Evolutionary conservation across 2,888 invertebrate species (phyloP).

Genomic region (Polydrusus pterygomalis): DNA sequence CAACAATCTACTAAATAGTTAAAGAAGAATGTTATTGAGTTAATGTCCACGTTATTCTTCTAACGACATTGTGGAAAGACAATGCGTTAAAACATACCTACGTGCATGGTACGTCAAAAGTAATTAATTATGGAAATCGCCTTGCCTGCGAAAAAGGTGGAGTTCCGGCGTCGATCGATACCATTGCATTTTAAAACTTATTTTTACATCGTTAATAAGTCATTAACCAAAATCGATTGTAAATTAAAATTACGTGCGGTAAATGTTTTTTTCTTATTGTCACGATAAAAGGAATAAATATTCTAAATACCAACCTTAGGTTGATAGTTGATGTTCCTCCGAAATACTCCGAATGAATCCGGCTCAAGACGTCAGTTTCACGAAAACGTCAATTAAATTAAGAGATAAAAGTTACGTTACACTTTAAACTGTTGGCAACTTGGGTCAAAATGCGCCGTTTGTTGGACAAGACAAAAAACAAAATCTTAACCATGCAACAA

Average conservation of each 20-base stretch:
- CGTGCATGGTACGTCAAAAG: slow-evolving; percentile 9
- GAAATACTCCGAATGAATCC: too few relatives aligned
- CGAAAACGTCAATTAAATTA: too few relatives aligned
- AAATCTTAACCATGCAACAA: too few relatives aligned
- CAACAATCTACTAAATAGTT: too few relatives aligned
- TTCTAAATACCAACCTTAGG: neutral
- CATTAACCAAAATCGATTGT: slow-evolving; percentile 17
- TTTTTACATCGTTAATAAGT: slow-evolving; percentile 1
- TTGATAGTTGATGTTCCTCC: too few relatives aligned
- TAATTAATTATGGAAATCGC: slow-evolving; percentile 10
- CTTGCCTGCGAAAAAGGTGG: slow-evolving; percentile 15
- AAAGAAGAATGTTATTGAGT: too few relatives aligned
- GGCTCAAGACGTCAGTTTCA: too few relatives aligned
- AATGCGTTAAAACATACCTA: slow-evolving; percentile 6
- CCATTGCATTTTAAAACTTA: slow-evolving; percentile 11
- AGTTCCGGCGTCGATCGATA: neutral
- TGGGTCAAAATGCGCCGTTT: too few relatives aligned
- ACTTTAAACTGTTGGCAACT: too few relatives aligned
- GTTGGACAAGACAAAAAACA: too few relatives aligned
- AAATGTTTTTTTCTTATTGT: neutral
- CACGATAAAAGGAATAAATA: neutral
- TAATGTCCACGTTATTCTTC: too few relatives aligned
- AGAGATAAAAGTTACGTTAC: too few relatives aligned
- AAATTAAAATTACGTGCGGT: slow-evolving; percentile 8
- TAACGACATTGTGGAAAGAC: neutral